These are phyloP conservation scores for Synchiropus splendidus DNA, from an alignment of 2,113 vertebrate genomes.

Conservation along the genomic window DNA sequence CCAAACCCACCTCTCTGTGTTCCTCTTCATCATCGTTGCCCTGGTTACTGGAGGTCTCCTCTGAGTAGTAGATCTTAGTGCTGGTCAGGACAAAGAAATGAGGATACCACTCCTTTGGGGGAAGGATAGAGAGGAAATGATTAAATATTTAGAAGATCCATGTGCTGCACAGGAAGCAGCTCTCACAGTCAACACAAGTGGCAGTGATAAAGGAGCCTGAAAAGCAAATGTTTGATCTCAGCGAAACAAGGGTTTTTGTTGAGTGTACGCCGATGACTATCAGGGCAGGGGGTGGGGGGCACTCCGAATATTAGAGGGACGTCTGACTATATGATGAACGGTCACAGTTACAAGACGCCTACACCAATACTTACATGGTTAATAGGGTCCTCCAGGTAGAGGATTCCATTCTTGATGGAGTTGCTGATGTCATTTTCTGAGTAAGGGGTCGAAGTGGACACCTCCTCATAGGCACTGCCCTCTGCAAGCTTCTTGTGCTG, in stretches of 20 bases:
- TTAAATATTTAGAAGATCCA: conserved; percentile 25
- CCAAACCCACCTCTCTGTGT: conserved; percentile 80
- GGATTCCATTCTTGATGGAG: conserved; percentile 96
- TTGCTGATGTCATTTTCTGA: conserved; percentile 98
- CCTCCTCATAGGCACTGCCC: conserved; percentile 92
- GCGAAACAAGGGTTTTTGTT: no score
- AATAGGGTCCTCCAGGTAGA: conserved; percentile 94
- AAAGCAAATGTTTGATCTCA: no score
- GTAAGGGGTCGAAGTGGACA: conserved; percentile 84
- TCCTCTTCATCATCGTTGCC: conserved; percentile 95
- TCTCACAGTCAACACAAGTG: not conserved
- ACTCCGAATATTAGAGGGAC: no score
- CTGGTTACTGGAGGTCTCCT: conserved; percentile 85
- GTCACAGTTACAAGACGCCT: no score
- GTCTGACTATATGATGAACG: no score
- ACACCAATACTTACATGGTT: conserved; percentile 77
- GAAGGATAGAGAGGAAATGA: conserved; percentile 1
- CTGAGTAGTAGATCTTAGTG: conserved; percentile 97
- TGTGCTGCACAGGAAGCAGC: conserved; percentile 11
- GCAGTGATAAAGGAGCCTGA: no score
- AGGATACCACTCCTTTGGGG: conserved; percentile 87
- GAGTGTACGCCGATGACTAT: no score
- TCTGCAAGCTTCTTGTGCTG: conserved; percentile 98
- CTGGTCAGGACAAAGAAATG: conserved; percentile 98
- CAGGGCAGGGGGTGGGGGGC: no score